These are phyloP conservation scores for Cinclus mexicanus DNA, from an alignment of 2,113 vertebrate species.

Conservation along the genomic window DNA sequence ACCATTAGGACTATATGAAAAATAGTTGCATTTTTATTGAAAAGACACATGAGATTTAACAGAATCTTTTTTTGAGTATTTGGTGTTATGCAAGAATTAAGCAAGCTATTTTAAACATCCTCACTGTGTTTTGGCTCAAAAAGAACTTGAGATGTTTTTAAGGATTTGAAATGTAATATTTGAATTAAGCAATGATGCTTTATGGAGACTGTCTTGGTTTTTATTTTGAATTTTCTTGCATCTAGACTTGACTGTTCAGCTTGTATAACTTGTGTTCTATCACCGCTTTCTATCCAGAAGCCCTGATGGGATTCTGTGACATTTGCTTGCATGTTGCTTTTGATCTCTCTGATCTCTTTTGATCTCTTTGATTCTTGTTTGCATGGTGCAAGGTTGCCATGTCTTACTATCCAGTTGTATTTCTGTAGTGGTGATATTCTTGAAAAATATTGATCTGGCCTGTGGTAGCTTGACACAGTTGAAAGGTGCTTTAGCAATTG, in stretches of 20 bases:
- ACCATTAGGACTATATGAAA: background rate
- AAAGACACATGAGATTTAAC: background rate
- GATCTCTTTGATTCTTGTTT: background rate
- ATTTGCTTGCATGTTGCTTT: background rate
- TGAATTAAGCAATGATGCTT: background rate
- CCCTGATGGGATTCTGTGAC: background rate
- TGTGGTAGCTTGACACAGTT: background rate
- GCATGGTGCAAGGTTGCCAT: background rate
- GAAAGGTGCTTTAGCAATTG: background rate
- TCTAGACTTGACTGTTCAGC: background rate
- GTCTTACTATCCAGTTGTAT: background rate
- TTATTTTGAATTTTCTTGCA: background rate
- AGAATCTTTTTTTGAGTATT: background rate
- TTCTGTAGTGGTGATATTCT: background rate
- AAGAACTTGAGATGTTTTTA: background rate
- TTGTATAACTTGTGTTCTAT: background rate
- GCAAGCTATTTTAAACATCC: background rate
- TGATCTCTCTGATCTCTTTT: background rate
- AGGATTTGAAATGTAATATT: background rate
- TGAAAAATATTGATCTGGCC: background rate
- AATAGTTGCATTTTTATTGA: background rate
- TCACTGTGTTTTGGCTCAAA: background rate
- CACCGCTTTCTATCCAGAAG: background rate
- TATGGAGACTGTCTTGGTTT: background rate
- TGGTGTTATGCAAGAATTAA: background rate